These are phyloP conservation scores for Lingula anatina DNA, from an alignment of 2,888 invertebrate genomes.

Conservation along the genomic window DNA sequence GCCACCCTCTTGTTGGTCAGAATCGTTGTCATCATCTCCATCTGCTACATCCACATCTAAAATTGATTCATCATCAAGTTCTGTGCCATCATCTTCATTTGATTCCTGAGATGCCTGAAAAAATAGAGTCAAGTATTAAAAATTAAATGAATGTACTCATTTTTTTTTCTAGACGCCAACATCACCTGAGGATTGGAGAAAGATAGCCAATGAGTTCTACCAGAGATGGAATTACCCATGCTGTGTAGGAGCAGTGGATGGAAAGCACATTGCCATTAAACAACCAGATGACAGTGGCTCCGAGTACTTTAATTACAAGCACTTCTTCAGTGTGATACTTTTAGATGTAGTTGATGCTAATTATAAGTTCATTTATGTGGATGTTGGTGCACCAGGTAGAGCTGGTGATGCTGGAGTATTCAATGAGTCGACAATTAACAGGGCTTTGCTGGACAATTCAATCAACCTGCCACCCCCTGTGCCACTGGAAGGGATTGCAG, in stretches of 20 bases:
- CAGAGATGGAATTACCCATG: conserved; percentile 4
- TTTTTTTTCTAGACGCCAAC: conserved; percentile 1
- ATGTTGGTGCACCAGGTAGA: conserved; percentile 13
- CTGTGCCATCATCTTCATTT: neutral
- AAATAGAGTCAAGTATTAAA: neutral
- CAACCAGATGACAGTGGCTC: conserved; percentile 1
- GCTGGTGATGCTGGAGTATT: conserved; percentile 15
- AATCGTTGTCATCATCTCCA: neutral
- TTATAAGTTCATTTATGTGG: conserved; percentile 12
- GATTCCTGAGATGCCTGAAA: neutral
- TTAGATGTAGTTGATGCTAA: conserved; percentile 8
- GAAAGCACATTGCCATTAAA: conserved; percentile 3
- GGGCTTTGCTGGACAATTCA: conserved; percentile 1
- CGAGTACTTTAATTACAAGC: conserved; percentile 8
- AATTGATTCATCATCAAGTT: neutral
- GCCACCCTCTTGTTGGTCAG: neutral
- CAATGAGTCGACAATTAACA: conserved; percentile 2
- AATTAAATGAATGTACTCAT: neutral
- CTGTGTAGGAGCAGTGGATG: conserved; percentile 4
- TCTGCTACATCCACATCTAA: neutral
- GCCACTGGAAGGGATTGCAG: conserved; percentile 1
- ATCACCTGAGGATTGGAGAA: neutral
- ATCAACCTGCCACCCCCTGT: conserved; percentile 9
- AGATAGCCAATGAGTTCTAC: neutral
- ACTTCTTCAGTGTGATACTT: conserved; percentile 7